Percentiles rank a stretch among this genome's conserved stretches.
Evolutionary conservation across 2,888 invertebrate genomes (phyloP).

Genomic region (Idaea dimidiata): DNA sequence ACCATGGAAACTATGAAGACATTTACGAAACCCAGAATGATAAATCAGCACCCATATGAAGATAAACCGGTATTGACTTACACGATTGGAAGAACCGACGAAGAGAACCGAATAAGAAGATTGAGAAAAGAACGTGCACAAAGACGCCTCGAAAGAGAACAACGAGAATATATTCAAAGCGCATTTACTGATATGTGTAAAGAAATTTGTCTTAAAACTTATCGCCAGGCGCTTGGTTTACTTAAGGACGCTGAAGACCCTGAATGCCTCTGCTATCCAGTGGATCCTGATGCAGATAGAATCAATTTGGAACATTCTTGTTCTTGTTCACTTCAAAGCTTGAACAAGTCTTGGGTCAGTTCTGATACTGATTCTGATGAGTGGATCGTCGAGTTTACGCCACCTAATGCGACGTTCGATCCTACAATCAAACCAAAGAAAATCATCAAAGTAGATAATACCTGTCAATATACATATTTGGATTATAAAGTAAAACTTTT

Average conservation of each 20-base stretch:
- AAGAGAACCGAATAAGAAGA: slow-evolving; percentile 61
- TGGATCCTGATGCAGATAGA: slow-evolving; percentile 45
- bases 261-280: slow-evolving; percentile 60
- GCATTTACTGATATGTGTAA: slow-evolving; percentile 68
- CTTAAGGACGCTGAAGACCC: slow-evolving; percentile 61
- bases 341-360: slow-evolving; percentile 32
- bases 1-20: slow-evolving; percentile 73
- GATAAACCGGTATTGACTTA: slow-evolving; percentile 64
- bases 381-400: slow-evolving; percentile 75
- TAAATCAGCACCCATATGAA: slow-evolving; percentile 69
- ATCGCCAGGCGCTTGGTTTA: slow-evolving; percentile 68
- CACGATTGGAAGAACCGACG: slow-evolving; percentile 68
- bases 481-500: slow-evolving; percentile 66
- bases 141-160: slow-evolving; percentile 61
- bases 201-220: slow-evolving; percentile 70
- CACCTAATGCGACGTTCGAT: slow-evolving; percentile 62
- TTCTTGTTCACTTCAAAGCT: slow-evolving; percentile 62
- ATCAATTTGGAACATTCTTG: slow-evolving; percentile 57
- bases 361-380: slow-evolving; percentile 71
- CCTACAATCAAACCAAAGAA: slow-evolving; percentile 57
- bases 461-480: slow-evolving; percentile 61
- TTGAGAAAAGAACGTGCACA: slow-evolving; percentile 61
- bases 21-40: slow-evolving; percentile 52
- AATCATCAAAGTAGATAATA: slow-evolving; percentile 42
- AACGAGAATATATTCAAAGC: slow-evolving; percentile 65